These are phyloP conservation scores for Campylorhamphus procurvoides DNA, from an alignment of 2,113 vertebrate species.

Conservation along the genomic window DNA sequence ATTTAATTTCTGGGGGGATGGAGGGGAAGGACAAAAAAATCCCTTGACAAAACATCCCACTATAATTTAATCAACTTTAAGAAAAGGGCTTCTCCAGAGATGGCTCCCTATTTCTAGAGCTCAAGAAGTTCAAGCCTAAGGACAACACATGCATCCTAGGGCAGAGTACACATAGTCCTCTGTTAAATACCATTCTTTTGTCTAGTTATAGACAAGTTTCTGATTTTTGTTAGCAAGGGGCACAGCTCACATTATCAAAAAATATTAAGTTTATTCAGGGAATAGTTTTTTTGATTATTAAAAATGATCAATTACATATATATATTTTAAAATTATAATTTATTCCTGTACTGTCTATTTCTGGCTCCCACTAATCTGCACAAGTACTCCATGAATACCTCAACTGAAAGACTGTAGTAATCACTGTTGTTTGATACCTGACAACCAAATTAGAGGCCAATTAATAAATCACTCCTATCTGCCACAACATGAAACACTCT, in stretches of 20 bases:
- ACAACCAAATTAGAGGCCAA: constrained; percentile 14
- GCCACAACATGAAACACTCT: neutral
- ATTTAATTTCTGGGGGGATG: neutral
- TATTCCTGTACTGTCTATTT: neutral
- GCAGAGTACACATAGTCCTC: neutral
- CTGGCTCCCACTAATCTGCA: neutral
- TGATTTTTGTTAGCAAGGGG: neutral
- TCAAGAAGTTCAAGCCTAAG: neutral
- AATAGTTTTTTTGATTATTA: neutral
- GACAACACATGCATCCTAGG: neutral
- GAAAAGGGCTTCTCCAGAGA: neutral
- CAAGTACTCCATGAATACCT: neutral
- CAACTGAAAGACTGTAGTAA: neutral
- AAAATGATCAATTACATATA: neutral
- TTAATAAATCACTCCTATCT: constrained; percentile 40
- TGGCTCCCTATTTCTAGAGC: neutral
- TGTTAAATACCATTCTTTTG: neutral
- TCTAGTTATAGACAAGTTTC: neutral
- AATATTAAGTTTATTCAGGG: neutral
- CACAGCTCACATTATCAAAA: neutral
- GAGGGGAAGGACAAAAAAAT: neutral
- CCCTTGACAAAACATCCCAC: neutral
- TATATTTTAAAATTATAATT: neutral
- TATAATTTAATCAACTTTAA: neutral
- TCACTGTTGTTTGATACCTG: neutral